phyloP scores from a whole-genome alignment of 1,140 invertebrate species.

The Sminthurides bifidus region DNA sequence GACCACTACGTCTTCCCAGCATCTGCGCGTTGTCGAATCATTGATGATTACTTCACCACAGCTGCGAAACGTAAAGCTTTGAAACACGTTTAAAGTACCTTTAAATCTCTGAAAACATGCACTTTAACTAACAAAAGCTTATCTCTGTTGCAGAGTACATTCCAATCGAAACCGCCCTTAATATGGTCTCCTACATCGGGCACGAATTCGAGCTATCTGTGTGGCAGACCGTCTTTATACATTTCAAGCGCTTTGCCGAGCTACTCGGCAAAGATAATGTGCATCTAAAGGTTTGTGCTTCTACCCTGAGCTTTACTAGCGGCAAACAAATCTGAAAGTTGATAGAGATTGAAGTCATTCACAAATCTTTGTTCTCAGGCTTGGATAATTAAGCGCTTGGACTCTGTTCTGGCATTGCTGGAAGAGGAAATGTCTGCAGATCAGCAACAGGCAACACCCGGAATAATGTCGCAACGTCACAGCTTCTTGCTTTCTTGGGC shows the following conservation, averaged over 20 bases:
- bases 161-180: not conserved
- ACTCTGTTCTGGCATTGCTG: not conserved
- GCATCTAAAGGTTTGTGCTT: not conserved
- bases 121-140: not conserved
- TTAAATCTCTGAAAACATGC: not conserved
- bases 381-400: not conserved
- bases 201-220: not conserved
- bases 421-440: not conserved
- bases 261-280: not conserved
- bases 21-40: slow-evolving; percentile 9
- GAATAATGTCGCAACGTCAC: not conserved
- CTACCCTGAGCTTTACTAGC: not conserved
- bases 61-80: slow-evolving; percentile 11
- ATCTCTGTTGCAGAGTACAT: not conserved
- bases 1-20: slow-evolving; percentile 3
- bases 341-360: not conserved
- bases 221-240: not conserved
- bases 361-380: not conserved
- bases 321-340: too few relatives aligned
- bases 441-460: not conserved
- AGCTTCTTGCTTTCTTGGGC: not conserved
- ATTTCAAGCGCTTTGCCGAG: not conserved
- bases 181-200: not conserved
- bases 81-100: not conserved
- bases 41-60: slow-evolving; percentile 25